phyloP scores from a whole-genome alignment of 2,797 vertebrate species.

The Apogon hyalosoma region DNA sequence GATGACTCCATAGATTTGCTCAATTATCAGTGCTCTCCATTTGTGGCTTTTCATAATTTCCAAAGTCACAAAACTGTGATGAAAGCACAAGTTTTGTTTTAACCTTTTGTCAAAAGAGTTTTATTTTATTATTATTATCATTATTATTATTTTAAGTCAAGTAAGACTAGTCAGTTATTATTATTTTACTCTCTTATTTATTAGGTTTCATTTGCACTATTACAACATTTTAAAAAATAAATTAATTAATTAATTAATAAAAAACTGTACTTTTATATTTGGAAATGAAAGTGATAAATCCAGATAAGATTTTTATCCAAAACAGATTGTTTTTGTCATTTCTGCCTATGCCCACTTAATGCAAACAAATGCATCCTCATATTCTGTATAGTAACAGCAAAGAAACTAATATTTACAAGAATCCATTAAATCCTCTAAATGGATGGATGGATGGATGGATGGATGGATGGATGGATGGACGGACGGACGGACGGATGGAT shows the following conservation, averaged over 20 bases:
- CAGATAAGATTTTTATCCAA: neutral
- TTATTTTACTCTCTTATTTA: neutral
- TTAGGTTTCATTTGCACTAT: neutral
- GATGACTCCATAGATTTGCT: constrained; percentile 52
- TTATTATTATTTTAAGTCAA: neutral
- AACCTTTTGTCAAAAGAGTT: neutral
- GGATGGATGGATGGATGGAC: too few species aligned
- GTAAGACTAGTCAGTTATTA: too few species aligned
- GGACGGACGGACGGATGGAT: too few species aligned
- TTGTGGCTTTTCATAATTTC: constrained; percentile 20
- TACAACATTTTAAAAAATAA: neutral
- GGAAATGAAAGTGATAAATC: constrained; percentile 10
- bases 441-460: too few species aligned
- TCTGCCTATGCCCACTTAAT: neutral
- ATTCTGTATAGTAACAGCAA: constrained; percentile 2
- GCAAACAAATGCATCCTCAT: constrained; percentile 14
- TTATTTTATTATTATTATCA: neutral
- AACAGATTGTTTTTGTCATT: neutral
- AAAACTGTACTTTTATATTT: neutral
- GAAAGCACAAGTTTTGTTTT: constrained; percentile 9
- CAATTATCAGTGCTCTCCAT: constrained; percentile 37
- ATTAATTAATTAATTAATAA: too few species aligned
- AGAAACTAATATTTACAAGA: neutral
- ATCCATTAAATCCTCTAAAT: constrained; percentile 2
- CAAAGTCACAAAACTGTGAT: constrained; percentile 35